Base-by-base conservation (phyloP, 1,140 invertebrate genomes). In the Dendrolimus punctatus region DNA sequence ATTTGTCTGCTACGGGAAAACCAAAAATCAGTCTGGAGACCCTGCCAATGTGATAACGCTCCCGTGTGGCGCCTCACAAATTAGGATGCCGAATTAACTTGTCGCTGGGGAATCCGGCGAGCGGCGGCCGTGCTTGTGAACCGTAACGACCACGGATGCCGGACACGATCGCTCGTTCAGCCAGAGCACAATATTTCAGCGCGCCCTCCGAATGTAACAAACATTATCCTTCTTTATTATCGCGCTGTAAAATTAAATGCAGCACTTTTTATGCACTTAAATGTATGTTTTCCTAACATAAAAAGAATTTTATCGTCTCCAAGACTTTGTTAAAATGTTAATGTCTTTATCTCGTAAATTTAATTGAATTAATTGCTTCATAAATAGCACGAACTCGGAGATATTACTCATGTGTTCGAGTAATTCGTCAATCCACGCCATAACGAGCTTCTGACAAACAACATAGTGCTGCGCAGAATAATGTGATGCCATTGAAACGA, bases 81-180 rank as follows among this genome's bases (percentile, higher is more conserved):
- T 80, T 69, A 68, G 55, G 57, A 65, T 68, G 64, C 39, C 51
- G 64, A 70, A 73, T 78, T 71, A 78, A 71, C 51, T 64, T 78
- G 71, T 78, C 74, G 62, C 54, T 36, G 55, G 62, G 60, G 68
- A 73, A 80, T 78, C 68, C 68, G 55, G 57, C 47, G 66, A 64
- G 56, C 62, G 55, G 51, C 46, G 50, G 50, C 43, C 53, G 46
- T 45, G 36, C 47, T 23, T 1, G 23, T 23, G 23, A 23, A 23
- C 23, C 23, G 23, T 2, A 23, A 23, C 23, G 23, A 23, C 23
- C 23, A 23, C 23, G 23, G 23, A 23, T 23, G 23, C 23, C 23
- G 23, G 23, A 23, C 3, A 23, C 23, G 23, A 23, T 23, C 36
- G 39, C 54, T 6, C 49, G 38, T 57, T n/a, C 46, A 10, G 46